phyloP scores from a whole-genome alignment of 1,140 invertebrate species.

The Drosophila malerkotliana region DNA sequence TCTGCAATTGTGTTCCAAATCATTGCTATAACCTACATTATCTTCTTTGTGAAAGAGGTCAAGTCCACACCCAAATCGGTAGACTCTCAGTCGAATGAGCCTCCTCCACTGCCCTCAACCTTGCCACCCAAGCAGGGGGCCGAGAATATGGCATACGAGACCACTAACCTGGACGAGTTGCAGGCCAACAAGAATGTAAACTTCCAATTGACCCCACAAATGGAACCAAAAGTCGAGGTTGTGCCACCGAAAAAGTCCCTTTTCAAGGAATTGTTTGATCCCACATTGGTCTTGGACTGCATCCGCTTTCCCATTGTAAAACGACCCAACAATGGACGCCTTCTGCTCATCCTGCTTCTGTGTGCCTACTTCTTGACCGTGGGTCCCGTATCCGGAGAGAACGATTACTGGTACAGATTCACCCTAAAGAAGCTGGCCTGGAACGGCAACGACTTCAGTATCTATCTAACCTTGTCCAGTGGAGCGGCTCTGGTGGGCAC shows the following conservation, averaged over 20 bases:
- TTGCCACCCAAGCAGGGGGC: slow-evolving; percentile 43
- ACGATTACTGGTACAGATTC: slow-evolving; percentile 77
- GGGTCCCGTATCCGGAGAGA: slow-evolving; percentile 72
- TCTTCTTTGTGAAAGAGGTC: slow-evolving; percentile 78
- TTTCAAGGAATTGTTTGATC: slow-evolving; percentile 76
- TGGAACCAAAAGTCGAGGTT: slow-evolving; percentile 58
- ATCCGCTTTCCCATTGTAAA: slow-evolving; percentile 71
- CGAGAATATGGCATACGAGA: slow-evolving; percentile 76
- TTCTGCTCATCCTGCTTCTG: slow-evolving; percentile 69
- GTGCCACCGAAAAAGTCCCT: slow-evolving; percentile 45
- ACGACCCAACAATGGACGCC: slow-evolving; percentile 68
- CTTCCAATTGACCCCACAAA: slow-evolving; percentile 62
- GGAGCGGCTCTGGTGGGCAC: slow-evolving; percentile 69
- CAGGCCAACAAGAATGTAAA: slow-evolving; percentile 71
- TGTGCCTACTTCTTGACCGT: slow-evolving; percentile 73
- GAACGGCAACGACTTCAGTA: slow-evolving; percentile 79
- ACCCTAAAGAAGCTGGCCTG: slow-evolving; percentile 76
- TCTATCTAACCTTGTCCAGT: slow-evolving; percentile 68
- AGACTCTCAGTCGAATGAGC: slow-evolving; percentile 16
- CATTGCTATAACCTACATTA: slow-evolving; percentile 75
- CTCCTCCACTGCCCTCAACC: slow-evolving; percentile 32
- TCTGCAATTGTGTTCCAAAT: slow-evolving; percentile 67
- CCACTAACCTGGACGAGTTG: slow-evolving; percentile 60
- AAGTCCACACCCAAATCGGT: slow-evolving; percentile 37
- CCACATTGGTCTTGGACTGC: slow-evolving; percentile 72